Percentiles rank a stretch among this genome's conserved stretches.
Conservation (phyloP, 2,113 vertebrate genomes). For the Triplophysa dalaica region DNA sequence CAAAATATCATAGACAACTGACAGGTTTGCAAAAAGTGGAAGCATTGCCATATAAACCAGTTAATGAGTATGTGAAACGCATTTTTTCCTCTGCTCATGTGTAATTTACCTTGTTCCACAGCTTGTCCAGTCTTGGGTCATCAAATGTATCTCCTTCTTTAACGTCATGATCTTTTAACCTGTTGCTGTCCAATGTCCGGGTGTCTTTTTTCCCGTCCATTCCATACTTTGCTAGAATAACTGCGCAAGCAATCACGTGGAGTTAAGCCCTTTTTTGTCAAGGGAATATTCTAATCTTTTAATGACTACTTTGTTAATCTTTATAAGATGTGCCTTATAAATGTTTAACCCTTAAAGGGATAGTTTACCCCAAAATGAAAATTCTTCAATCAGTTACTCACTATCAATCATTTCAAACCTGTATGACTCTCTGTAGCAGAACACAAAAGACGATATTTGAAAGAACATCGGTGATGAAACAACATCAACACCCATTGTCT, state of each 20-base stretch:
- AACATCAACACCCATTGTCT: no score
- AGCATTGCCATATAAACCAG: not conserved
- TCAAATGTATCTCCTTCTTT: slow-evolving; percentile 79
- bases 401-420: no score
- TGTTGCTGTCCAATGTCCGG: slow-evolving; percentile 77
- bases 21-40: not conserved
- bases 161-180: slow-evolving; percentile 76
- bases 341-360: no score
- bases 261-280: not conserved
- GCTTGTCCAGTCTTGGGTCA: slow-evolving; percentile 90
- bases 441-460: no score
- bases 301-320: no score
- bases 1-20: not conserved
- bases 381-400: no score
- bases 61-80: slow-evolving; percentile 8
- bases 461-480: no score
- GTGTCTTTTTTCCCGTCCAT: slow-evolving; percentile 90
- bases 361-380: no score
- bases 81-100: not conserved
- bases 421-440: no score
- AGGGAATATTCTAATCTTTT: not conserved
- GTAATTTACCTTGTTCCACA: slow-evolving; percentile 90
- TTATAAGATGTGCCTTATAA: no score
- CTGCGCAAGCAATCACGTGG: slow-evolving; percentile 63
- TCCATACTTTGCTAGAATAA: slow-evolving; percentile 91